These are phyloP conservation scores for Temnothorax unifasciatus DNA, from an alignment of 2,888 invertebrate species.

Conservation along the genomic window DNA sequence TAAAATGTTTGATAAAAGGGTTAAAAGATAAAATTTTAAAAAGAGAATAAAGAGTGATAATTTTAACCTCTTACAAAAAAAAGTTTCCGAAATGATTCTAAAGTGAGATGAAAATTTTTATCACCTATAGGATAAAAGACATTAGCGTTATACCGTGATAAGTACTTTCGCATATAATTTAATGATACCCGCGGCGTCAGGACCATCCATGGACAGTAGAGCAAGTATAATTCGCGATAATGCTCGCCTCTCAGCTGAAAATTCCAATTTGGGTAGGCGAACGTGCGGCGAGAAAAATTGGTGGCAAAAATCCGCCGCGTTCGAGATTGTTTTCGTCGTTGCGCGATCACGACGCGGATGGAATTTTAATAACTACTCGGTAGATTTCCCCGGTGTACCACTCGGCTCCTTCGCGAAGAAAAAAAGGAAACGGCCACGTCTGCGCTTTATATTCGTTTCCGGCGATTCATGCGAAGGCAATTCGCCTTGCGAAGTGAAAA, in stretches of 20 bases:
- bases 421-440: slow-evolving; percentile 51
- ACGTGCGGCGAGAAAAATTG: slow-evolving; percentile 53
- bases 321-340: slow-evolving; percentile 71
- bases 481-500: slow-evolving; percentile 49
- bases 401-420: slow-evolving; percentile 54
- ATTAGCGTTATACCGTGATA: slow-evolving; percentile 23
- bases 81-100: background rate
- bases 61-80: background rate
- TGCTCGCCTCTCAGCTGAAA: slow-evolving; percentile 31
- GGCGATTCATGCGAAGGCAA: slow-evolving; percentile 37
- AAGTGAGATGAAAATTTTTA: slow-evolving; percentile 9
- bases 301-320: slow-evolving; percentile 60
- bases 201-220: slow-evolving; percentile 2
- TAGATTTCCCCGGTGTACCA: slow-evolving; percentile 72
- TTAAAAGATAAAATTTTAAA: background rate
- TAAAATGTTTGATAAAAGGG: background rate
- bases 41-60: background rate
- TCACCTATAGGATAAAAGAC: background rate
- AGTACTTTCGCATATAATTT: slow-evolving; percentile 36
- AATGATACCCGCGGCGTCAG: slow-evolving; percentile 18
- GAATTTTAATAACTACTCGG: slow-evolving; percentile 74
- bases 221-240: slow-evolving; percentile 54
- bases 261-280: slow-evolving; percentile 53
- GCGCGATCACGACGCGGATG: slow-evolving; percentile 72
- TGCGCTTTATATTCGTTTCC: slow-evolving; percentile 55